A percentile compares a stretch with the other conserved stretches of the same genome.
These are phyloP conservation scores for Brachyhypopomus gauderio DNA, from an alignment of 2,113 vertebrate species.

Conservation along the genomic window DNA sequence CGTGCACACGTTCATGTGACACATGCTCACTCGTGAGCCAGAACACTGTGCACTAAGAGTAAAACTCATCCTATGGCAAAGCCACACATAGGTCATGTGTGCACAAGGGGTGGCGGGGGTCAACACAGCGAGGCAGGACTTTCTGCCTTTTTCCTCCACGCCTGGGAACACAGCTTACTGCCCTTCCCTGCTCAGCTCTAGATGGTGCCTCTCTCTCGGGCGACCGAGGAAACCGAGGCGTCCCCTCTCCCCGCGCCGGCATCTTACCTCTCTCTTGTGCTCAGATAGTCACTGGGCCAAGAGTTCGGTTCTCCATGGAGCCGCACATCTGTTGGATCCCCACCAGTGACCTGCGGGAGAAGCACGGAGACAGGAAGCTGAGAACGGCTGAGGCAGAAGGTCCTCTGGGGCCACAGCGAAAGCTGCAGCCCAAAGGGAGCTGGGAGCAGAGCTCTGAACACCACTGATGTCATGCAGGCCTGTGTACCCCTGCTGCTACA, in stretches of 20 bases:
- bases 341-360: constrained; percentile 66
- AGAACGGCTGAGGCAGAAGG: background rate
- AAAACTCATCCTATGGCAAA: background rate
- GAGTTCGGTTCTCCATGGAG: constrained; percentile 75
- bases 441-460: too few species aligned
- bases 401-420: too few species aligned
- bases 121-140: too few species aligned
- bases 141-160: too few species aligned
- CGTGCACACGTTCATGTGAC: background rate
- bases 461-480: too few species aligned
- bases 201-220: too few species aligned
- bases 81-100: too few species aligned
- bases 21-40: background rate
- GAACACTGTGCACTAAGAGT: background rate
- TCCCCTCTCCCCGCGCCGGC: too few species aligned
- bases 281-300: constrained; percentile 86
- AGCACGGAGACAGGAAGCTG: background rate
- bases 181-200: too few species aligned
- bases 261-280: constrained; percentile 82
- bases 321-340: constrained; percentile 85
- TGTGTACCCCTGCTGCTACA: background rate
- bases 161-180: too few species aligned
- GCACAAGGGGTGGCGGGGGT: too few species aligned
- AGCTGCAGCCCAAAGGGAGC: background rate
- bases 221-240: too few species aligned